Base-by-base conservation (phyloP, 2,797 vertebrate genomes). In the Etheostoma nigrum region DNA sequence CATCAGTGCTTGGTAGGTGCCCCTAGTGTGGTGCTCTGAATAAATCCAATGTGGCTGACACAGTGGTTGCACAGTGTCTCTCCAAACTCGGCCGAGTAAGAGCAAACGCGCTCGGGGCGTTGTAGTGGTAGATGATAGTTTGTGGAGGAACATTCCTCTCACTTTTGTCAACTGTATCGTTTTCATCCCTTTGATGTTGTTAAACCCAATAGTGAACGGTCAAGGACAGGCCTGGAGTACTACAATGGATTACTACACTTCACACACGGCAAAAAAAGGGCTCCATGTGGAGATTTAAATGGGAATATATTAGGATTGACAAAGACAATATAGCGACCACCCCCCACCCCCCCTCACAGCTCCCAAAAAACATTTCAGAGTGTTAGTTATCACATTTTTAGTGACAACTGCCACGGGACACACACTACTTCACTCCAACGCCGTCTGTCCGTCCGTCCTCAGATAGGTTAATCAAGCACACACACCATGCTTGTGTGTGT, bases 111-210 rank as follows among this genome's bases (percentile, higher is more conserved):
- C 86, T 83, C 1, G 62, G 74, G 82, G 85, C 78, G 19, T 55
- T 55, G 76, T 52, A 45, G 67, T 69, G 77, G 36, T 67, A 27
- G 81, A 59, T 73, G 86, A 85, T 79, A 73, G 88, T 86, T 90
- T 85, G 76, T 57, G 78, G 82, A 83, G 75, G 87, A 88, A 88
- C 79, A 86, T 86, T 90, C 84, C 73, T 77, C 74, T 82, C 82
- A 90, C 85, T 88, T 88, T 89, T 91, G 87, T 93, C 90, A 86
- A 86, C 85, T 77, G 59, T 77, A 88, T 93, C 84, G 72, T 84
- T 88, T 91, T 71, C 67, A 70, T 75, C 75, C 85, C 91, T 94
- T 94, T 94, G 91, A 93, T 92, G 91, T 92, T 82, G 10, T 76
- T 76, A 91, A 91, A 91, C 74, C 83, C 84, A 90, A 82, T 81